phyloP scores from a whole-genome alignment of 2,113 vertebrate genomes.

The Gobiocypris rarus region DNA sequence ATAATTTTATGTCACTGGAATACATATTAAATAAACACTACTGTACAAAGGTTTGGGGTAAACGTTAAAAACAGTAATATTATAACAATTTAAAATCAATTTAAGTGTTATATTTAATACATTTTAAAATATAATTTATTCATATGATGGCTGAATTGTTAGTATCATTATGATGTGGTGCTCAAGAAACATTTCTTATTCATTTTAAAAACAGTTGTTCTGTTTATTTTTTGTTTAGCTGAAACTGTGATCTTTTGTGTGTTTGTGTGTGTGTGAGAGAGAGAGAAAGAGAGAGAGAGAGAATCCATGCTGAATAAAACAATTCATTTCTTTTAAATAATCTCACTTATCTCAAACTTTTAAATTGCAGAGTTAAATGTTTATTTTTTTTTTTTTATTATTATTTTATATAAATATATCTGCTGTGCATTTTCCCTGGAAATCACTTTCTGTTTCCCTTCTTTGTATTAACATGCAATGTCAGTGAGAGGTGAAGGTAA shows the following conservation, averaged over 20 bases:
- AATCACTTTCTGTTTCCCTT: background rate
- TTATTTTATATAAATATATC: background rate
- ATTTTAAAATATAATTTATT: background rate
- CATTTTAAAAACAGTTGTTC: background rate
- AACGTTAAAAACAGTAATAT: too few species aligned
- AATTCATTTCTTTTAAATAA: too few species aligned
- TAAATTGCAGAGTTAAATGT: too few species aligned
- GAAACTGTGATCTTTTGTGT: background rate
- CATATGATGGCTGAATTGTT: background rate
- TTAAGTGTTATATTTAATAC: background rate
- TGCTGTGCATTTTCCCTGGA: background rate
- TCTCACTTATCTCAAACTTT: too few species aligned
- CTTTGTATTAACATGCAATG: background rate
- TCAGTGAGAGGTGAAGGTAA: slow-evolving; percentile 30
- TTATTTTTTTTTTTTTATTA: too few species aligned
- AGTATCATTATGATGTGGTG: background rate
- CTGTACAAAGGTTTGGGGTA: background rate
- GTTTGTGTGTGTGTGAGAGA: too few species aligned
- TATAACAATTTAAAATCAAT: too few species aligned
- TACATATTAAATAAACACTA: background rate
- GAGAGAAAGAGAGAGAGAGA: too few species aligned
- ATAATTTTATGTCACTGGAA: background rate
- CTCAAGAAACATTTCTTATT: background rate
- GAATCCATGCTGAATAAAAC: too few species aligned
- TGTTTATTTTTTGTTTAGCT: background rate